phyloP scores from a whole-genome alignment of 2,797 vertebrate species.

The Atherinosoma microstoma region DNA sequence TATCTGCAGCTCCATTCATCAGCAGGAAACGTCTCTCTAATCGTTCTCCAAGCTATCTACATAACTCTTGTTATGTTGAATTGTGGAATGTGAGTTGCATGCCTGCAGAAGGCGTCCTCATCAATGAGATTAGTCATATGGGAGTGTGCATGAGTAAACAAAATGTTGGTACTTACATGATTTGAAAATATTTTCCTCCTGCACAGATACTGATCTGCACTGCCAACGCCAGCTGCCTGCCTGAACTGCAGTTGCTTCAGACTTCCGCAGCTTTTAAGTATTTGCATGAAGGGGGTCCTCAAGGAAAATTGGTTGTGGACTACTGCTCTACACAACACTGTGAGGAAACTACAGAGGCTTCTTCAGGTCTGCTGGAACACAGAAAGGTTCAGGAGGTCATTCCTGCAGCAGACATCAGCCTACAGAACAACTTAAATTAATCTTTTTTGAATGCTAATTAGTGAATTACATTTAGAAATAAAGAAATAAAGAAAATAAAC shows the following conservation, averaged over 20 bases:
- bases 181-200: constrained; percentile 54
- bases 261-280: constrained; percentile 2
- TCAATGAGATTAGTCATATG: constrained; percentile 36
- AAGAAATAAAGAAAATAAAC: too few relatives aligned
- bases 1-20: constrained; percentile 35
- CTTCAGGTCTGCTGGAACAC: too few relatives aligned
- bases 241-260: constrained; percentile 22
- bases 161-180: constrained; percentile 41
- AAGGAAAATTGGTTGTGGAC: too few relatives aligned
- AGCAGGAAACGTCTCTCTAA: constrained; percentile 23
- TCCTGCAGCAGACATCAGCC: too few relatives aligned
- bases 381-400: too few relatives aligned
- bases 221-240: constrained; percentile 30
- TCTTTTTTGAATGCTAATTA: too few relatives aligned
- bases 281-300: too few relatives aligned
- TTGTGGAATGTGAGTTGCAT: constrained; percentile 20
- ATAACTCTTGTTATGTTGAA: constrained; percentile 23
- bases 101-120: constrained; percentile 41
- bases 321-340: neutral
- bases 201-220: constrained; percentile 41
- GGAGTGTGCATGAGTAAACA: constrained; percentile 35
- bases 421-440: too few relatives aligned
- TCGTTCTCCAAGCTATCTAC: constrained; percentile 10
- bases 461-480: too few relatives aligned
- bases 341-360: too few relatives aligned